A percentile compares a stretch with the other conserved stretches of the same genome.
Conservation (phyloP, 2,888 invertebrate genomes). For the Acanthosepion lycidas region DNA sequence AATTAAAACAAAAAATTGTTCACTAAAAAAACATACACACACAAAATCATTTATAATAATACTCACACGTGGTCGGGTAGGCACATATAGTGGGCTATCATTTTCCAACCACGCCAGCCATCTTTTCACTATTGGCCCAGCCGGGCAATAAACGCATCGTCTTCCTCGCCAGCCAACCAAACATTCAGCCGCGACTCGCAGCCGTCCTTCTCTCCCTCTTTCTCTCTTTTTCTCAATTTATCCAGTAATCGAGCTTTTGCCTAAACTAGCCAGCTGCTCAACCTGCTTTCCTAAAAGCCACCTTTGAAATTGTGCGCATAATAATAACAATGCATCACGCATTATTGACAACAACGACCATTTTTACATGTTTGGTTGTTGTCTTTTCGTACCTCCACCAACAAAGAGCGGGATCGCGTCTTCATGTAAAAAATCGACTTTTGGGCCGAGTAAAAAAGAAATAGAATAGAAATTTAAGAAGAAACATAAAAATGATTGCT, state of each 20-base stretch:
- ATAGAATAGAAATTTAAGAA: no score
- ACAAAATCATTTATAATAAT: not conserved
- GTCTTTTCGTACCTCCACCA: not conserved
- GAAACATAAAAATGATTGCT: no score
- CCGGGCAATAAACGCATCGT: not conserved
- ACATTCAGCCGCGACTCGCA: not conserved
- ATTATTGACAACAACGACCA: not conserved
- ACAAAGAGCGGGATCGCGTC: not conserved
- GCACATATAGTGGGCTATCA: no score
- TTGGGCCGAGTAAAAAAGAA: not conserved
- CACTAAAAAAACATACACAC: no score
- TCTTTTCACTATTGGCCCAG: not conserved
- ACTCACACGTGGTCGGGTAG: not conserved
- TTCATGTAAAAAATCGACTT: not conserved
- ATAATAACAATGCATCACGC: not conserved
- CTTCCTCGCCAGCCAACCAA: not conserved
- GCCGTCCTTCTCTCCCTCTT: not conserved
- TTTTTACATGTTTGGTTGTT: not conserved
- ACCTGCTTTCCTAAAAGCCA: not conserved
- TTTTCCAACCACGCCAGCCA: not conserved
- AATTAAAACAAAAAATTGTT: not conserved
- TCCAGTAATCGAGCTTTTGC: not conserved
- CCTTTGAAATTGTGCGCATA: not conserved
- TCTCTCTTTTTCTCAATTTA: not conserved
- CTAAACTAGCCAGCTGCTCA: conserved; percentile 15